A percentile compares a stretch with the other conserved stretches of the same genome.
Conservation (phyloP, 2,113 vertebrate species). For the Eurystomus gularis region DNA sequence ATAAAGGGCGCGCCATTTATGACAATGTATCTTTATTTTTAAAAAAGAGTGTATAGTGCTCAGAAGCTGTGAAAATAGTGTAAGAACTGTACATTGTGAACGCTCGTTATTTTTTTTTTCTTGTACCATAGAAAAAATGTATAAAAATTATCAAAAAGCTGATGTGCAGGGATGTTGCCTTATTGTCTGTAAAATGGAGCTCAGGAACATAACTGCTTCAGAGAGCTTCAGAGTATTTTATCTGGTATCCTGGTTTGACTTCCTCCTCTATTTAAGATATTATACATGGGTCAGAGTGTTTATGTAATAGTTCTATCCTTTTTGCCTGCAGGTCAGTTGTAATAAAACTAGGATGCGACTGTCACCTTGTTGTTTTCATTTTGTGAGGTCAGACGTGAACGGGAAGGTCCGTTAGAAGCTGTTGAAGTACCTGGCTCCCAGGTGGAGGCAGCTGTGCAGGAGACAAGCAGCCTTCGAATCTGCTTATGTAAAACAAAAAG, state of each 20-base stretch:
- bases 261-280: slow-evolving; percentile 82
- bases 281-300: slow-evolving; percentile 81
- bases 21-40: slow-evolving; percentile 86
- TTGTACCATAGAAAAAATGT: slow-evolving; percentile 82
- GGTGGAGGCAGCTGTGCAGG: neutral
- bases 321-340: slow-evolving; percentile 86
- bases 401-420: neutral
- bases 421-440: neutral
- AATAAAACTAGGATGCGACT: slow-evolving; percentile 82
- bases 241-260: slow-evolving; percentile 77
- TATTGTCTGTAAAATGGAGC: slow-evolving; percentile 83
- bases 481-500: neutral
- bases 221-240: slow-evolving; percentile 80
- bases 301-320: slow-evolving; percentile 81
- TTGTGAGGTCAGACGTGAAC: slow-evolving; percentile 67
- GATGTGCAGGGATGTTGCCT: slow-evolving; percentile 86
- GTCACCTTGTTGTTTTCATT: slow-evolving; percentile 78
- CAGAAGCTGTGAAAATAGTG: slow-evolving; percentile 86
- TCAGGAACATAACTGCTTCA: slow-evolving; percentile 76
- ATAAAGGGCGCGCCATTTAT: slow-evolving; percentile 82
- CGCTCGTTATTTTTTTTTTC: slow-evolving; percentile 72
- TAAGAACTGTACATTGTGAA: slow-evolving; percentile 84
- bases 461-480: neutral
- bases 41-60: slow-evolving; percentile 84
- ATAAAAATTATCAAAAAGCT: slow-evolving; percentile 77